Evolutionary conservation across 2,888 invertebrate species (phyloP), one percentile per base, ranked within the genome.

Genomic region (Cosmopolites sordidus): DNA sequence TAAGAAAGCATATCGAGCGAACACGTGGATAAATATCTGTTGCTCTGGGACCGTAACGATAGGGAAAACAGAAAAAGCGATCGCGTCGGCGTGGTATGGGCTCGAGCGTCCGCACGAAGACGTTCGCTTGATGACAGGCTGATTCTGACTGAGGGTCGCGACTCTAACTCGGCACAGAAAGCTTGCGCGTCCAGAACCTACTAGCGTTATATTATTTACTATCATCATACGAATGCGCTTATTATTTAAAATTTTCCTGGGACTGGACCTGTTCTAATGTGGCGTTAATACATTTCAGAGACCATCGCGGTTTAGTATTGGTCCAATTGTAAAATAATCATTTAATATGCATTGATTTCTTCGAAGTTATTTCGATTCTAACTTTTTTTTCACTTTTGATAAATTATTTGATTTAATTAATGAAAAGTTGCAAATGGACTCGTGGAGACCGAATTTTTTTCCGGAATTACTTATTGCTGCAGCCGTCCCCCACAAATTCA

Each of bases 101-200:
- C 22, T 60, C 66, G 57, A 22, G 58, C 65, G 63, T 58, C 66
- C 43, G 37, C 44, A 41, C 54, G 51, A 51, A 58, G 60, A 62
- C 60, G 64, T 58, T 66, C 65, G 62, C 63, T 61, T 63, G 63
- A 58, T 62, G 66, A 64, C 67, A 66, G 64, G 64, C 68, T 64
- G 67, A 62, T 66, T 66, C 66, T 62, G 63, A 69, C 71, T 69
- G 71, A 68, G 67, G 61, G 61, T 58, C 58, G 64, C 60, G 56
- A 51, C 48, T 58, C 57, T 58, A 49, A 30, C 58, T 59, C 50
- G 46, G 56, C 41, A 54, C 52, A 48, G 50, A 58, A 64, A 43
- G 64, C 66, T 64, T 65, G 64, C 64, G 64, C 63, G 60, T 50
- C 60, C 59, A 62, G 58, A 48, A 45, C 51, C 57, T 38, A 49